phyloP scores from a whole-genome alignment of 2,888 invertebrate genomes.

The Ligdia adustata region DNA sequence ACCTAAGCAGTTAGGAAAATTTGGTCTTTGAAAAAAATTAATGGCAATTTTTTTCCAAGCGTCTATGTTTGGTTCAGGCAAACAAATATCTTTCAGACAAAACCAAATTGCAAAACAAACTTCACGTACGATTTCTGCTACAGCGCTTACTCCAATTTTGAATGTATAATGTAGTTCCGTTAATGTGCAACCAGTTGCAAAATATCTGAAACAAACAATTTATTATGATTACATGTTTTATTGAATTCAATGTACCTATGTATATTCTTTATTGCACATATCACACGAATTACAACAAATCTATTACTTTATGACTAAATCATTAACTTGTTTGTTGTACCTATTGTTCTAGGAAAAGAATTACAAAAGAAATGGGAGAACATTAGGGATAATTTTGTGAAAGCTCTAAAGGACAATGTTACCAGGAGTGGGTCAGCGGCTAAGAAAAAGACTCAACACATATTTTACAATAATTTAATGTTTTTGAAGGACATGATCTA shows the following conservation, averaged over 20 bases:
- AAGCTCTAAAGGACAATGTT: slow-evolving; percentile 27
- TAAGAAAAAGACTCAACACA: slow-evolving; percentile 29
- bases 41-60: slow-evolving; percentile 31
- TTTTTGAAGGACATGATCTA: slow-evolving; percentile 31
- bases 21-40: slow-evolving; percentile 30
- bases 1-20: slow-evolving; percentile 35
- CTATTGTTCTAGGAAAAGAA: slow-evolving; percentile 28
- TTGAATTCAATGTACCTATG: no score
- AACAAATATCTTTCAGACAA: slow-evolving; percentile 36
- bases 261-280: slow-evolving; percentile 19
- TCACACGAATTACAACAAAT: slow-evolving; percentile 25
- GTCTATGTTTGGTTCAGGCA: slow-evolving; percentile 35
- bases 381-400: slow-evolving; percentile 28
- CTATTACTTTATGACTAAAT: slow-evolving; percentile 23
- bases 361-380: slow-evolving; percentile 31
- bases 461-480: slow-evolving; percentile 31
- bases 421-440: slow-evolving; percentile 29
- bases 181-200: slow-evolving; percentile 28
- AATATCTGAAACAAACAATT: slow-evolving; percentile 25
- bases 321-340: slow-evolving; percentile 24
- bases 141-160: slow-evolving; percentile 34
- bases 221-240: slow-evolving; percentile 13
- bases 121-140: slow-evolving; percentile 38
- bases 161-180: slow-evolving; percentile 19
- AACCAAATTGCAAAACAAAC: slow-evolving; percentile 29